Evolutionary conservation across 2,113 vertebrate genomes (phyloP).

Genomic region (Channa argus): DNA sequence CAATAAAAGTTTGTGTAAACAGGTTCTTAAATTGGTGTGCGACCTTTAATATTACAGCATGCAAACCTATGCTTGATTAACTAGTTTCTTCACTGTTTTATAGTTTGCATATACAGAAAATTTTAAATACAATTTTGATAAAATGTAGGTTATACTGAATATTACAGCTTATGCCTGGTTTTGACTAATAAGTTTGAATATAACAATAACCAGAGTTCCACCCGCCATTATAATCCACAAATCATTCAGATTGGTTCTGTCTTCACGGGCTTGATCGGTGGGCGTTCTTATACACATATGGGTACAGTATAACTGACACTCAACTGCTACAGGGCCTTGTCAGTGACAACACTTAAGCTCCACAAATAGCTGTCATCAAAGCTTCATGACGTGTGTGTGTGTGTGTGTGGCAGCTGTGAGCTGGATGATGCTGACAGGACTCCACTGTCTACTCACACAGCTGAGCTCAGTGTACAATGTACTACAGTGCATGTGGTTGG

Average conservation of each 20-base stretch:
- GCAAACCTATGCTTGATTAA: too few species aligned
- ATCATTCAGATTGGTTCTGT: too few species aligned
- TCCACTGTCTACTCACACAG: constrained; percentile 37
- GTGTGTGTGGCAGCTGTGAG: constrained; percentile 54
- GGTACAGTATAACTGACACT: not conserved
- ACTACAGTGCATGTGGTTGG: constrained; percentile 9
- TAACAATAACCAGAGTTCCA: too few species aligned
- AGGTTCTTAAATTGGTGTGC: not conserved
- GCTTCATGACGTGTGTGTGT: constrained; percentile 10
- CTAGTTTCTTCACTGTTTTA: too few species aligned
- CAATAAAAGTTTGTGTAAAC: not conserved
- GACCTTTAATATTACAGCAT: not conserved
- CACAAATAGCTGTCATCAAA: constrained; percentile 27
- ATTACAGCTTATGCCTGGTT: too few species aligned
- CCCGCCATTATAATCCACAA: too few species aligned
- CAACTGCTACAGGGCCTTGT: not conserved
- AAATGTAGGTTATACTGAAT: too few species aligned
- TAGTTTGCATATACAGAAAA: not conserved
- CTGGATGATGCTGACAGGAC: constrained; percentile 38
- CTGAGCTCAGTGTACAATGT: constrained; percentile 44
- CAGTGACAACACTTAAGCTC: constrained; percentile 21
- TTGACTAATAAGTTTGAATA: too few species aligned
- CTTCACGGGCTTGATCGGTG: too few species aligned
- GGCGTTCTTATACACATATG: too few species aligned
- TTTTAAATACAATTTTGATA: too few species aligned